Evolutionary conservation across 2,888 invertebrate species (phyloP), one percentile per base, ranked within the genome.

Genomic region (Amaurobius ferox): DNA sequence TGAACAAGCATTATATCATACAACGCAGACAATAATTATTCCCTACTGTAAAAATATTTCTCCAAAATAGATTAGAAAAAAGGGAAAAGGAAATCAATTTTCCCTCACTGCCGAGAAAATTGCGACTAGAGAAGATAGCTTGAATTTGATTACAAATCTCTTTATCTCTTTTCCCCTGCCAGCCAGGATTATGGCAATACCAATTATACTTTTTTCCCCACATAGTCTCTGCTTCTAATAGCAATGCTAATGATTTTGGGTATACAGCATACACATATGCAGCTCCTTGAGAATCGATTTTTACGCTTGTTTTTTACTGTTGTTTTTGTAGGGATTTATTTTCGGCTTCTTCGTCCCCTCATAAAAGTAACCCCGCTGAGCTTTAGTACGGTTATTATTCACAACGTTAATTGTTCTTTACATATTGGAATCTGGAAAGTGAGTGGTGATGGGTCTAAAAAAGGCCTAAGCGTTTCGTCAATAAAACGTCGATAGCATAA

Each of bases 131-230:
- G 40, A 68, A 61, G 30, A 80, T 73, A 28, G 55, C 55, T 62
- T 55, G 80, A 80, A 80, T 80, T 80, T 80, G 80, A 80, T 80
- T 80, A 67, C 48, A 73, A 80, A 80, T 73, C 67, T 73, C 73
- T 73, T 73, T 73, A 73, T 73, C 73, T 79, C 79, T 39, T 28
- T 66, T 30, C 39, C 19, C 29, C 40, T 29, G 55, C 66, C 30
- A 55, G 39, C 35, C n/a, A 13, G 79, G 61, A 73, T 80, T 73
- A 73, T 39, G 39, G 66, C 73, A 72, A 80, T 80, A 72, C 67
- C 80, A 80, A 80, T 80, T 80, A 79, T 80, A 35, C 44, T 19
- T 39, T 39, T 29, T 62, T 71, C n/a, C 39, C 35, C 40, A 35
- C 23, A 35, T 39, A 67, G 35, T 44, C 30, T 66, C n/a, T 64